Evolutionary conservation across 2,797 vertebrate species (phyloP), one percentile per base, ranked within the genome.

Genomic region (Tiaroga cobitis): DNA sequence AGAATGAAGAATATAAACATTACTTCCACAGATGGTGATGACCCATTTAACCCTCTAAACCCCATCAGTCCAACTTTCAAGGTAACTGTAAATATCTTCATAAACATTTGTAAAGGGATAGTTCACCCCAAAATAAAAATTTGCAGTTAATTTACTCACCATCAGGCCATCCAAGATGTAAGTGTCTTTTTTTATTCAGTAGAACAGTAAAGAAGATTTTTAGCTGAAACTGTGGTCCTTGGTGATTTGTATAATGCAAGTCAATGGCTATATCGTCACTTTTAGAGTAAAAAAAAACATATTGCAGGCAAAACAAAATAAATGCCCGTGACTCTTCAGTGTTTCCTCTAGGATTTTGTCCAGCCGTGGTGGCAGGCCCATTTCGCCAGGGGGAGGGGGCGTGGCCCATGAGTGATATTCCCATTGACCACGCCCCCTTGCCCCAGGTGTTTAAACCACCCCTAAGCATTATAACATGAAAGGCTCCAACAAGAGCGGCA

Each of bases 11-110:
- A 87, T 8, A 91, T 95, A 29, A 97, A 94, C 46, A 87, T 90
- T 0, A 87, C 89, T 85, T 90, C 86, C 18, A 61, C 88, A 69
- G 95, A 96, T 13, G 93, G 85, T 0, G 94, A 95, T 0, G 94
- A 96, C 46, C 78, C 59, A 13, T 93, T 92, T 88, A 90, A 93
- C 85, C 94, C 94, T 4, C 92, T 96, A 2, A 90, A 93, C 0
- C 94, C 96, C 19, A 94, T 92, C 89, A 94, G 95, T 81, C 94
- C 96, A 73, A 93, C 91, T 0, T 90, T 90, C 85, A 98, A 96
- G 94, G 97, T 98, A 90, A 85, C 91, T 41, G 34, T 49, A 59
- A 3, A 65, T 65, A 29, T 65, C 32, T 65, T 39, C 5, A 46
- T 37, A 34, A 32, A 16, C 7, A 46, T n/a, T 63, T 5, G 34